Evolutionary conservation across 2,113 vertebrate genomes (phyloP).

Genomic region (Ammodramus savannarum): DNA sequence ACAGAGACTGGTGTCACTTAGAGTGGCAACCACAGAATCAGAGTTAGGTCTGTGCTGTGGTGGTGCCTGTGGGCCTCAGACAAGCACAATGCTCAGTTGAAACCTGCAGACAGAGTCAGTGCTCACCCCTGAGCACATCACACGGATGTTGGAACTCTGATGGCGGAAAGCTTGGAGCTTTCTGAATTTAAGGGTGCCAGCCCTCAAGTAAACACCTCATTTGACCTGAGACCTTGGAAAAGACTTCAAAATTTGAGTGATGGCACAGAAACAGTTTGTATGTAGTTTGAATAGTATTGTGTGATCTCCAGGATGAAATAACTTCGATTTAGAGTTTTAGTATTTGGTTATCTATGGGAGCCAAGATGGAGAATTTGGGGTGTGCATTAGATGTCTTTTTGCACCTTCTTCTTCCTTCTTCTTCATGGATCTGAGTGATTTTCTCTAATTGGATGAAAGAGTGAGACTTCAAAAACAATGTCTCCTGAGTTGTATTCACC

Average conservation of each 20-base stretch:
- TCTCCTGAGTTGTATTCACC: not conserved
- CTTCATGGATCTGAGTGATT: not conserved
- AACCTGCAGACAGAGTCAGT: not conserved
- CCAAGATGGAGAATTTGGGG: not conserved
- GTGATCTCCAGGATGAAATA: not conserved
- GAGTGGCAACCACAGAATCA: not conserved
- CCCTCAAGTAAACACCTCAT: not conserved
- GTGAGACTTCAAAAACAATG: not conserved
- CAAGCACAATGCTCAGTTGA: accelerated
- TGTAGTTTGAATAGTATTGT: not conserved
- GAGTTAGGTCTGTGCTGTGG: not conserved
- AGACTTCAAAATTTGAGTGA: not conserved
- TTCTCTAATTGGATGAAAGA: not conserved
- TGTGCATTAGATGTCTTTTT: not conserved
- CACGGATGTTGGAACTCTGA: not conserved
- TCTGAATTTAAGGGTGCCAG: not conserved
- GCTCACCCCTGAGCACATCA: not conserved
- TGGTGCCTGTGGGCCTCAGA: not conserved
- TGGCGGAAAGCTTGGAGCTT: not conserved
- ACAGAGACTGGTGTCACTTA: not conserved
- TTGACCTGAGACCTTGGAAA: not conserved
- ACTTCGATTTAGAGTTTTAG: not conserved
- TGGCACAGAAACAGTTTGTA: not conserved
- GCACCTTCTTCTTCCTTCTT: not conserved
- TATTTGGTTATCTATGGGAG: not conserved